Conservation (phyloP, 30 jellyfish, hydroid and myxozoan genomes). For the Hydractinia echinata region DNA sequence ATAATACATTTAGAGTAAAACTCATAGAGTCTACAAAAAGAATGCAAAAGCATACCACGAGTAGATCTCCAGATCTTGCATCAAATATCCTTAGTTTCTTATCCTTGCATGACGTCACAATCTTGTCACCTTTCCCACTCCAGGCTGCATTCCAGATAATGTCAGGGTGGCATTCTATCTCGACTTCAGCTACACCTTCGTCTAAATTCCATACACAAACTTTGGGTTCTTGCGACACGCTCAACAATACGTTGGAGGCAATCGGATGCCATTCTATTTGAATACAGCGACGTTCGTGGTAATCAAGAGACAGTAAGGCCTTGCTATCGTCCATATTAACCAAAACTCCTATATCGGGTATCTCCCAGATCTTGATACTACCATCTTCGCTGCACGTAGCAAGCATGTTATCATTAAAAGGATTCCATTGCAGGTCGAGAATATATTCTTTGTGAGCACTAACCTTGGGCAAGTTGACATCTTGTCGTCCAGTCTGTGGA, state of each 20-base stretch:
- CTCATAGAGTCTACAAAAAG: too few species aligned
- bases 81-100: conserved; percentile 85
- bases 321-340: conserved; percentile 55
- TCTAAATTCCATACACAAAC: conserved; percentile 87
- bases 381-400: conserved; percentile 98
- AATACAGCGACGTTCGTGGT: conserved; percentile 72
- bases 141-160: conserved; percentile 65
- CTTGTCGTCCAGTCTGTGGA: conserved; percentile 85
- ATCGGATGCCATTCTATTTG: conserved; percentile 95
- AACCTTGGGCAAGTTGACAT: conserved; percentile 71
- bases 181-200: conserved; percentile 68
- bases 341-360: conserved; percentile 77
- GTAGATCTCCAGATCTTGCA: conserved; percentile 75
- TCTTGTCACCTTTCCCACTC: conserved; percentile 78
- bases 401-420: conserved; percentile 71
- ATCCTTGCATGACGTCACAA: conserved; percentile 85
- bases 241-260: conserved; percentile 75
- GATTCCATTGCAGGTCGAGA: conserved; percentile 83
- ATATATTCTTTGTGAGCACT: conserved; percentile 84
- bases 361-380: conserved; percentile 74
- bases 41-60: conserved; percentile 41
- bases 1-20: too few species aligned
- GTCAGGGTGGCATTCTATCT: conserved; percentile 75
- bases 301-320: conserved; percentile 63
- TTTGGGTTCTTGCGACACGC: conserved; percentile 93